Conservation (phyloP, 2,113 vertebrate species). For the Dinomys branickii region DNA sequence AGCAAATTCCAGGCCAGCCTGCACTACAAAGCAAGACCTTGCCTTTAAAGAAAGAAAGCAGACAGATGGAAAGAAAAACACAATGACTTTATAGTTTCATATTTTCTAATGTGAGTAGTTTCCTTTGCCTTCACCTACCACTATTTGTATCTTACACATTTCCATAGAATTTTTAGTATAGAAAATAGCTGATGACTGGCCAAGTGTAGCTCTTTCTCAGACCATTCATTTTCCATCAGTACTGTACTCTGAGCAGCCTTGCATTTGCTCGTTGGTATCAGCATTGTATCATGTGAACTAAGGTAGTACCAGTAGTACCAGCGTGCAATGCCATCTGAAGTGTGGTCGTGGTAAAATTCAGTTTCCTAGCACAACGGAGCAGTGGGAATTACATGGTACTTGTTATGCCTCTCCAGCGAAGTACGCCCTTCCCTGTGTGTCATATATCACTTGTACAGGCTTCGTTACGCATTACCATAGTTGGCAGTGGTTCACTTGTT, state of each 20-base stretch:
- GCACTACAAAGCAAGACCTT: background rate
- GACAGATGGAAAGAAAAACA: background rate
- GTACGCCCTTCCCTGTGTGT: background rate
- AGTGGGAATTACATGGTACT: background rate
- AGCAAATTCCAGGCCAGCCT: background rate
- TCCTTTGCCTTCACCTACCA: background rate
- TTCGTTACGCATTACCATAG: background rate
- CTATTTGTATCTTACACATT: background rate
- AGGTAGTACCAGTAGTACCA: background rate
- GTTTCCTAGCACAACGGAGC: background rate
- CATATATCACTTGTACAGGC: background rate
- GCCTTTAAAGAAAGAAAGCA: background rate
- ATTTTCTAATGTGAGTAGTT: background rate
- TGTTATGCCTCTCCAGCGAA: background rate
- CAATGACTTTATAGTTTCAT: background rate
- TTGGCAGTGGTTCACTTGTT: background rate
- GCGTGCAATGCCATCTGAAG: background rate
- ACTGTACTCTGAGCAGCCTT: background rate
- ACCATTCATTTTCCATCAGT: background rate
- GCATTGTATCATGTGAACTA: background rate
- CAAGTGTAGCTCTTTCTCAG: constrained; percentile 14
- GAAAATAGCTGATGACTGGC: background rate
- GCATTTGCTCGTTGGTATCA: background rate
- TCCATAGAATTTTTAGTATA: background rate
- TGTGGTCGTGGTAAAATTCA: background rate